Conservation (phyloP, 2,888 invertebrate species). For the Eubasilissa splendida region DNA sequence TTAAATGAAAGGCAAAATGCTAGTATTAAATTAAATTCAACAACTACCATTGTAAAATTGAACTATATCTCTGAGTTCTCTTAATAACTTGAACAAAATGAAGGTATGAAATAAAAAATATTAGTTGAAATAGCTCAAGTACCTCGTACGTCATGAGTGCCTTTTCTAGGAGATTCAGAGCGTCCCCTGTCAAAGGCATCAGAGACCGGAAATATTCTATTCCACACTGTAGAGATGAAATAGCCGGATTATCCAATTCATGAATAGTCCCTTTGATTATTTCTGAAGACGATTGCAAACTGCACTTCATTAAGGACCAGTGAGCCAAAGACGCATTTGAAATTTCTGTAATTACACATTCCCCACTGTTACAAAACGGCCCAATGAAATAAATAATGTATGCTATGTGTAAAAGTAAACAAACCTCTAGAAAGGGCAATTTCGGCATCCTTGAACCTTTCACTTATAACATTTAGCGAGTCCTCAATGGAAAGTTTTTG, state of each 20-base stretch:
- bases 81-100: neutral
- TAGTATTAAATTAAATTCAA: too few species aligned
- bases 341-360: constrained; percentile 46
- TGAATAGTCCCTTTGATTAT: constrained; percentile 72
- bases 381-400: constrained; percentile 1
- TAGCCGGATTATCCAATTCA: constrained; percentile 79
- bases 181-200: constrained; percentile 66
- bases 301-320: constrained; percentile 50
- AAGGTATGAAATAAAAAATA: neutral
- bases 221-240: constrained; percentile 77
- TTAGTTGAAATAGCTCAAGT: neutral
- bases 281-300: constrained; percentile 62
- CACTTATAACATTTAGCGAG: constrained; percentile 71
- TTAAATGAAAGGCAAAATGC: too few species aligned
- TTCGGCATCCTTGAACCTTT: constrained; percentile 67
- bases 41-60: neutral
- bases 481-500: constrained; percentile 79
- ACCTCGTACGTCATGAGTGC: constrained; percentile 59
- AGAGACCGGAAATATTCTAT: constrained; percentile 74
- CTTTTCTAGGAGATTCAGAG: constrained; percentile 62
- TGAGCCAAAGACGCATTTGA: constrained; percentile 44
- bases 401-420: neutral
- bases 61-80: neutral
- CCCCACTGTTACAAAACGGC: neutral
- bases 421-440: constrained; percentile 66